Evolutionary conservation across 2,888 invertebrate species (phyloP).

Genomic region (Enchytraeus crypticus): DNA sequence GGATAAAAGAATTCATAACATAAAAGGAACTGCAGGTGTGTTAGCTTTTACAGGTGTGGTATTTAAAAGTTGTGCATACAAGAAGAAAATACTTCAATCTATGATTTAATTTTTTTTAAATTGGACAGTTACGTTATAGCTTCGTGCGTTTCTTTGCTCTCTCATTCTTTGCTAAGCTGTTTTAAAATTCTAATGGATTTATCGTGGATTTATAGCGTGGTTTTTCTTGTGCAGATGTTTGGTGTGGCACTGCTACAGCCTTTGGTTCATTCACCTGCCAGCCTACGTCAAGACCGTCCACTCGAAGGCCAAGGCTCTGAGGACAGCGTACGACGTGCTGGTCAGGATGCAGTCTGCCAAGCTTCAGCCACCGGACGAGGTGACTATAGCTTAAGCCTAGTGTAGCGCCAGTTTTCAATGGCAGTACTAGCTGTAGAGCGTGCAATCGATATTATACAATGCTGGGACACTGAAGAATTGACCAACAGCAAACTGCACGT

Average conservation of each 20-base stretch:
- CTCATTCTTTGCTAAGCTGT: no score
- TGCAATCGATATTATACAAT: neutral
- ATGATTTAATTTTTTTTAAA: no score
- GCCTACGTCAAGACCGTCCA: conserved; percentile 61
- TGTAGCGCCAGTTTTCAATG: neutral
- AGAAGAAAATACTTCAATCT: no score
- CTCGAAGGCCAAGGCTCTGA: conserved; percentile 68
- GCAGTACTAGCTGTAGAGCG: neutral
- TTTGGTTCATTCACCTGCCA: conserved; percentile 93
- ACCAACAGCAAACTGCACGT: no score
- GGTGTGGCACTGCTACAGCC: conserved; percentile 56
- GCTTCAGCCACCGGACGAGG: conserved; percentile 79
- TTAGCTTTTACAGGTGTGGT: no score
- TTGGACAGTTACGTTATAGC: no score
- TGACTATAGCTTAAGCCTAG: conserved; percentile 45
- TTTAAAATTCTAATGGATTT: no score
- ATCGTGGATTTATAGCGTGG: no score
- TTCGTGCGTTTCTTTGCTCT: no score
- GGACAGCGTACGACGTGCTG: conserved; percentile 75
- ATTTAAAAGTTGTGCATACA: no score
- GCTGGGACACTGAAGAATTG: neutral
- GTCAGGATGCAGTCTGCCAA: conserved; percentile 75
- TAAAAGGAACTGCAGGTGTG: no score
- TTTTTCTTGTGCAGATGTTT: conserved; percentile 36
- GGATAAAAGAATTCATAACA: no score